phyloP scores from a whole-genome alignment of 2,888 invertebrate genomes.

The Masnerella sp. region DNA sequence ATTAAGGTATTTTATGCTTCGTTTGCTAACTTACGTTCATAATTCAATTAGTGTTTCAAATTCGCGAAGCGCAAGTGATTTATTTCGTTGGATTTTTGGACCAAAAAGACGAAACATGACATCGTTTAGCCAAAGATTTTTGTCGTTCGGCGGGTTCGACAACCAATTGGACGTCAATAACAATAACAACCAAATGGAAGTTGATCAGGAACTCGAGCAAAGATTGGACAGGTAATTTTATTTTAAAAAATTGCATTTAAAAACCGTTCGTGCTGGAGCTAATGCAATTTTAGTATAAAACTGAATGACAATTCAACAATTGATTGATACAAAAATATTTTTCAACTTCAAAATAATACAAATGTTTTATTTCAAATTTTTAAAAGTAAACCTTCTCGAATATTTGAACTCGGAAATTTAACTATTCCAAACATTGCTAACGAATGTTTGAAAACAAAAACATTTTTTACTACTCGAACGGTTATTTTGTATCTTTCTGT shows the following conservation, averaged over 20 bases:
- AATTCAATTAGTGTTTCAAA: slow-evolving; percentile 22
- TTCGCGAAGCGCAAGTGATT: slow-evolving; percentile 1
- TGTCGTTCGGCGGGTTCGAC: slow-evolving; percentile 32
- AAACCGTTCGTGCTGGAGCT: too few relatives aligned
- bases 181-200: slow-evolving; percentile 31
- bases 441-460: too few relatives aligned
- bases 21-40: slow-evolving; percentile 15
- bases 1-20: slow-evolving; percentile 2
- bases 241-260: background rate
- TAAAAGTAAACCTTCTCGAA: too few relatives aligned
- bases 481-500: background rate
- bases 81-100: too few relatives aligned
- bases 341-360: too few relatives aligned
- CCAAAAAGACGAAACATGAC: slow-evolving; percentile 46
- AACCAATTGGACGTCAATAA: slow-evolving; percentile 35
- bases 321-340: too few relatives aligned
- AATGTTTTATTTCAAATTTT: too few relatives aligned
- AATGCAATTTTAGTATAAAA: background rate
- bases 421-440: too few relatives aligned
- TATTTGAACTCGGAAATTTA: too few relatives aligned
- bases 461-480: background rate
- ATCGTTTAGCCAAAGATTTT: slow-evolving; percentile 40
- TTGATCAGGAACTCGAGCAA: slow-evolving; percentile 47
- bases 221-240: slow-evolving; percentile 35
- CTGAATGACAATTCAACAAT: background rate